A percentile compares a stretch with the other conserved stretches of the same genome.
These are phyloP conservation scores for Rhorus exstirpatorius DNA, from an alignment of 2,888 invertebrate genomes.

Conservation along the genomic window DNA sequence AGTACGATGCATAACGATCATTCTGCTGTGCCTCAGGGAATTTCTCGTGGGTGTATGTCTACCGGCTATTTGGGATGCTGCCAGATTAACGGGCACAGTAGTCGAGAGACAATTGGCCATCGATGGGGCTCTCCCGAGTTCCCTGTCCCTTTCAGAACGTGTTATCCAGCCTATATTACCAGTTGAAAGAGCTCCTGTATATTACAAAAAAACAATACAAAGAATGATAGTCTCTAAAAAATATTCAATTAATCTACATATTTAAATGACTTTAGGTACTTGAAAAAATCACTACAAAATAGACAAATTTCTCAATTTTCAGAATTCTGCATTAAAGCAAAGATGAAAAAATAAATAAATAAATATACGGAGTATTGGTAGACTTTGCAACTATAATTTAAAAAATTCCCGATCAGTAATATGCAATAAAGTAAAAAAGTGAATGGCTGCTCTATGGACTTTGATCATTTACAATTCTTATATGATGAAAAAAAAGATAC, in stretches of 20 bases:
- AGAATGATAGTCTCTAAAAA: background rate
- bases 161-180: constrained; percentile 80
- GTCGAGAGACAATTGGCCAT: constrained; percentile 88
- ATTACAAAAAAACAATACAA: background rate
- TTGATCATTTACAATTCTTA: background rate
- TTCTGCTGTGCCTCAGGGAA: constrained; percentile 90
- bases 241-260: background rate
- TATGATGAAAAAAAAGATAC: background rate
- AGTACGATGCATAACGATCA: constrained; percentile 89
- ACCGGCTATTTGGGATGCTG: constrained; percentile 88
- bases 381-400: background rate
- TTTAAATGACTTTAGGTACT: background rate
- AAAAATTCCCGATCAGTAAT: background rate
- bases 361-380: background rate
- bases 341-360: constrained; percentile 18
- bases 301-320: no score
- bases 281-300: no score
- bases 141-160: constrained; percentile 77
- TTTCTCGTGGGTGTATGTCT: constrained; percentile 90
- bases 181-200: constrained; percentile 80
- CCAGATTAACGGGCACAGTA: constrained; percentile 91
- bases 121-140: constrained; percentile 85
- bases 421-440: background rate
- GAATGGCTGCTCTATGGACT: background rate
- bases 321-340: no score